Conservation (phyloP, 1,140 invertebrate species). For the Cydia fagiglandana region DNA sequence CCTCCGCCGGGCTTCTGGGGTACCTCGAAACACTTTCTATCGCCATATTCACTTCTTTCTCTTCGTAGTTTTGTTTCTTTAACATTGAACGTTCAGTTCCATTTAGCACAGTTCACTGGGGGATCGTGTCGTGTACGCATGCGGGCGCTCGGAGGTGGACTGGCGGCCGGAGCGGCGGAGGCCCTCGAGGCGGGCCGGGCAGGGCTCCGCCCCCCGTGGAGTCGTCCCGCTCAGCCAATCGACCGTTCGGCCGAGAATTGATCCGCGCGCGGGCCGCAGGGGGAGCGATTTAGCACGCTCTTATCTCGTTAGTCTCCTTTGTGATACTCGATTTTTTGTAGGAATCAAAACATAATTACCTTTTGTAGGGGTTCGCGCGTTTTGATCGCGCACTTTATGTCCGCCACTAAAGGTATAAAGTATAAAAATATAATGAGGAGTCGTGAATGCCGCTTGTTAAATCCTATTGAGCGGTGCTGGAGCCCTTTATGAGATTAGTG, state of each 20-base stretch:
- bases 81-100: conserved; percentile 77
- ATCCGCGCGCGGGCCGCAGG: conserved; percentile 69
- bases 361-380: conserved; percentile 77
- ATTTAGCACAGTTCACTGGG: conserved; percentile 73
- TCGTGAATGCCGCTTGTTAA: conserved; percentile 76
- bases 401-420: conserved; percentile 72
- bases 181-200: conserved; percentile 50
- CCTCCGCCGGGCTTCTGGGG: conserved; percentile 77
- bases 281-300: conserved; percentile 77
- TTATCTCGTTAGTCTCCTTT: conserved; percentile 79
- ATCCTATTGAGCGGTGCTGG: conserved; percentile 71
- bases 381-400: conserved; percentile 76
- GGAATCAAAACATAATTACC: conserved; percentile 79
- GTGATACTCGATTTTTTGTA: conserved; percentile 78
- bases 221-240: conserved; percentile 71
- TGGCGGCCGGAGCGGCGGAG: conserved; percentile 55
- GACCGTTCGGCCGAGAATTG: conserved; percentile 68
- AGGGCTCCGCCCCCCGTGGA: conserved; percentile 47
- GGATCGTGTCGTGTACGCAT: conserved; percentile 74
- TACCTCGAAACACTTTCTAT: conserved; percentile 78
- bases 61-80: conserved; percentile 74
- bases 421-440: conserved; percentile 79
- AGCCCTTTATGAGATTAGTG: conserved; percentile 73
- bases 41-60: conserved; percentile 79
- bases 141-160: conserved; percentile 73